phyloP scores from a whole-genome alignment of 2,888 invertebrate genomes.

The Empis livida region DNA sequence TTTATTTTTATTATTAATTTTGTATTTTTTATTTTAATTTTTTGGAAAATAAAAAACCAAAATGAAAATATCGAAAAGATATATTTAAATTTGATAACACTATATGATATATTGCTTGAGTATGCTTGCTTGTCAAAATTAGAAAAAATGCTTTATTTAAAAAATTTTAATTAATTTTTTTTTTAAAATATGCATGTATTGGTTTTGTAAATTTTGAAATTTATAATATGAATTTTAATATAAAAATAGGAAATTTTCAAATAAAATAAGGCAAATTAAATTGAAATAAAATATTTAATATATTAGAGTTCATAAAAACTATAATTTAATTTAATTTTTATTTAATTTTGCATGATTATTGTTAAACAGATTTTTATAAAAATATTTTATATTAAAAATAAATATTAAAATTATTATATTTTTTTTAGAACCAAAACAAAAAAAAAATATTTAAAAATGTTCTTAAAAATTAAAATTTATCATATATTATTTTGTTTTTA shows the following conservation, averaged over 20 bases:
- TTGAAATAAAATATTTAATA: background rate
- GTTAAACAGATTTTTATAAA: too few relatives aligned
- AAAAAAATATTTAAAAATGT: background rate
- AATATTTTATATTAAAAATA: slow-evolving; percentile 9
- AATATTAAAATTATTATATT: background rate
- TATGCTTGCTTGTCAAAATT: too few relatives aligned
- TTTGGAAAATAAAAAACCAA: too few relatives aligned
- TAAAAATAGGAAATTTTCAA: too few relatives aligned
- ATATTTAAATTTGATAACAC: too few relatives aligned
- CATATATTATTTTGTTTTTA: background rate
- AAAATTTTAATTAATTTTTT: slow-evolving; percentile 2
- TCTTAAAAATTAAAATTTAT: background rate
- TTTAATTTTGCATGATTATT: too few relatives aligned
- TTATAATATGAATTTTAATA: background rate
- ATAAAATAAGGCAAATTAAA: background rate
- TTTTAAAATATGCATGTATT: background rate
- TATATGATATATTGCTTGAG: too few relatives aligned
- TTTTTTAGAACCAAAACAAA: background rate
- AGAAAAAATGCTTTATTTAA: background rate
- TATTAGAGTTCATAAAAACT: background rate
- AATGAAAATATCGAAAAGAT: too few relatives aligned
- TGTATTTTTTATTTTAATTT: background rate
- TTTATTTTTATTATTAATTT: slow-evolving; percentile 3
- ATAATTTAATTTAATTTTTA: background rate
- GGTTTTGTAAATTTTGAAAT: too few relatives aligned